Evolutionary conservation across 2,113 vertebrate genomes (phyloP), one percentile per base, ranked within the genome.

Genomic region (Myotis yumanensis): DNA sequence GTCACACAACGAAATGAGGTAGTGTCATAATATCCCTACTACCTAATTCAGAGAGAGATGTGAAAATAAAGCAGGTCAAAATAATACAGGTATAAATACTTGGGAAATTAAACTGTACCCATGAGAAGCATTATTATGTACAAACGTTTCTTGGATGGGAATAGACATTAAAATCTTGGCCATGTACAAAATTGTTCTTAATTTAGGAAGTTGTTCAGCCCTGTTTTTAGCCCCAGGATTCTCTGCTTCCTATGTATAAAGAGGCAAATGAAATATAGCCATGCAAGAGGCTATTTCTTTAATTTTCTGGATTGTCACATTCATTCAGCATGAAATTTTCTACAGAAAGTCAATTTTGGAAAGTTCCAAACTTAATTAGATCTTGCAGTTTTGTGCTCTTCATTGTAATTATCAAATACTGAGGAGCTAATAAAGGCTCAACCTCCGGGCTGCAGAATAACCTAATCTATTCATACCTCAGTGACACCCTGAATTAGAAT

Each of bases 311-410:
- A 97, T 95, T 97, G 97, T 97, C 96, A 97, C 93, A 97, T 97
- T 97, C 97, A 96, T 97, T 96, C 96, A 96, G 96, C 97, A 97
- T 97, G 96, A 97, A 96, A 97, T 97, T 97, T 96, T 95, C 89
- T 88, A 96, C 91, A 94, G 95, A 97, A 97, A 97, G 96, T 96
- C 97, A 97, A 97, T 97, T 97, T 97, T 96, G 89, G 95, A 95
- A 97, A 93, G 92, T 97, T 97, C 96, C 94, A 97, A 97, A 96
- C 94, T 97, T 97, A 97, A 97, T 97, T 97, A 97, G 96, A 97
- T 97, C 97, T 97, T 96, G 91, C 96, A 96, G 89, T 97, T 97
- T 97, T 96, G 96, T 95, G 97, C 97, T 97, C 97, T 97, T 97
- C 96, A 97, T 97, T 96, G 96, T 95, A 97, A 97, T 97, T 96